Base-by-base conservation (phyloP, 1,140 invertebrate species). In the Bombus pyrosoma region DNA sequence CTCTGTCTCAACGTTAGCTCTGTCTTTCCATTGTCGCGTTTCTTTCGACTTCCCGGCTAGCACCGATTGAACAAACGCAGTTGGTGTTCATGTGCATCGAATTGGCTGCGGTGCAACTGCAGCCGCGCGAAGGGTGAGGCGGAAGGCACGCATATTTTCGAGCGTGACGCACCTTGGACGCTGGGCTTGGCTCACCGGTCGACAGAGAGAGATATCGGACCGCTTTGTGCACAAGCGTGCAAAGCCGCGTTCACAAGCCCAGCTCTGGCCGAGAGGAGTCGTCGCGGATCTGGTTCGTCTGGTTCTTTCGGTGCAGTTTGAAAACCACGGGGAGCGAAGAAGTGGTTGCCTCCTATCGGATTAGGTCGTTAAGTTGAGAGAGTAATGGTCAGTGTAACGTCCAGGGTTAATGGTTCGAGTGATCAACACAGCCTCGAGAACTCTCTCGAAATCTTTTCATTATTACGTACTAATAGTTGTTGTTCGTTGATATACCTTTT, bases 121-220 rank as follows among this genome's bases (percentile, higher is more conserved):
- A 59, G 53, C 75, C 37, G 32, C 37, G 32, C 83, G 59, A 77
- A 89, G 87, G 81, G 82, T 64, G 88, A 89, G 81, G 87, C 89
- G 89, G 89, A 90, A 89, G 79, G 86, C 83, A 87, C 88, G 90
- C 91, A 92, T 91, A 92, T 92, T 93, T 92, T 86, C 90, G 87
- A 91, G 88, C 92, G 91, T 92, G 91, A 92, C 91, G 89, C 90
- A 91, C 89, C 89, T 91, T 87, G 87, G 83, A 78, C 90, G 86
- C 90, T 91, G 90, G 87, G 90, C 88, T 91, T 89, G 90, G 89
- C 87, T 91, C 81, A 34, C 76, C 53, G 64, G 43, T 68, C 76
- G 41, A 22, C 32, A 25, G 25, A 41, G 37, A 25, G 37, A 39
- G 68, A 39, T 28, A n/a, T 39, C 69, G 64, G 71, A 32, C 64